Evolutionary conservation across 2,797 vertebrate species (phyloP).

Genomic region (Megalops cyprinoides): DNA sequence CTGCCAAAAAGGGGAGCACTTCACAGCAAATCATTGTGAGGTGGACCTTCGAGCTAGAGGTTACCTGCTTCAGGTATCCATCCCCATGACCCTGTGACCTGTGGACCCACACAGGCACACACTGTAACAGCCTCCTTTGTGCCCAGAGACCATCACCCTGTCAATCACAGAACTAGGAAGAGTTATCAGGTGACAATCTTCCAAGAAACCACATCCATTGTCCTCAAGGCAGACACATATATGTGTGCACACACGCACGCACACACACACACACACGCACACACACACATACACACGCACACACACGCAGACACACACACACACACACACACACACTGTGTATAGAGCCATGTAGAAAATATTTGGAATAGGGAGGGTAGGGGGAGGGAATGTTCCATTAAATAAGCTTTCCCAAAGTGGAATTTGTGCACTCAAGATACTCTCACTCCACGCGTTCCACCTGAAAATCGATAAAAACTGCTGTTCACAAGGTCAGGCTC

Average conservation of each 20-base stretch:
- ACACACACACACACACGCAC: neutral
- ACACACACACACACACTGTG: neutral
- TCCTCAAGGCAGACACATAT: no score
- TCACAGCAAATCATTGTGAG: neutral
- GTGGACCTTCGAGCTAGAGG: neutral
- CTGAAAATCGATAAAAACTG: conserved; percentile 15
- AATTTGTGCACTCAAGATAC: conserved; percentile 4
- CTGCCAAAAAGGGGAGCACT: neutral
- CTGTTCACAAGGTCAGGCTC: conserved; percentile 3
- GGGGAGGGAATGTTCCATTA: neutral
- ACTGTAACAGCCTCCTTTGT: conserved; percentile 2
- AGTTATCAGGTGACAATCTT: neutral
- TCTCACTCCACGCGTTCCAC: conserved; percentile 7
- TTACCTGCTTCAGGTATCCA: neutral
- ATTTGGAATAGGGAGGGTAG: neutral
- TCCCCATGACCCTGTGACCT: conserved; percentile 1
- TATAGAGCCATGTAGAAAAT: neutral
- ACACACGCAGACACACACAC: neutral
- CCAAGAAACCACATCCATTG: neutral
- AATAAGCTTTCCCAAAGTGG: conserved; percentile 21
- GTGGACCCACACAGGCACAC: neutral
- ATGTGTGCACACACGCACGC: neutral
- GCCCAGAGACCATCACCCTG: neutral
- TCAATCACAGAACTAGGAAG: neutral
- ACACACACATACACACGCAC: neutral